These are phyloP conservation scores for Drosophila erecta DNA, from an alignment of 1,140 invertebrate genomes.

Conservation along the genomic window DNA sequence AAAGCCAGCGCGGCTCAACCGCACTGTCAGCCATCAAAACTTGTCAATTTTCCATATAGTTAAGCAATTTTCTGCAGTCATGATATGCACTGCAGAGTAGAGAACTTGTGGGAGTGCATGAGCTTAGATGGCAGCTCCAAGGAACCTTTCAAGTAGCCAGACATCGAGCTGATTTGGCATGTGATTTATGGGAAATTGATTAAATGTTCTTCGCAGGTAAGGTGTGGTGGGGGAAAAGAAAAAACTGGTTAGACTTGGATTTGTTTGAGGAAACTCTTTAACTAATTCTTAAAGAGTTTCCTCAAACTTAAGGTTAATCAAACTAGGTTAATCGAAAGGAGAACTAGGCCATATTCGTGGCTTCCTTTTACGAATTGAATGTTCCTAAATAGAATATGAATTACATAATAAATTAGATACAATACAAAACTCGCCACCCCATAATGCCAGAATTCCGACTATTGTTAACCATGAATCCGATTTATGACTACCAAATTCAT, in stretches of 20 bases:
- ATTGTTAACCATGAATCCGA: slow-evolving; percentile 14
- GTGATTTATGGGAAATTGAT: slow-evolving; percentile 77
- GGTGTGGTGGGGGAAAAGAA: neutral
- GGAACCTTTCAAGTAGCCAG: slow-evolving; percentile 35
- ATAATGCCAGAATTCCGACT: neutral
- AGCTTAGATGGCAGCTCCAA: slow-evolving; percentile 11
- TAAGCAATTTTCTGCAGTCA: slow-evolving; percentile 72
- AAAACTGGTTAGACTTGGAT: neutral
- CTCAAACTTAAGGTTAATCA: no score
- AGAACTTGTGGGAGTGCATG: slow-evolving; percentile 9
- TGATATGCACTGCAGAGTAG: slow-evolving; percentile 47
- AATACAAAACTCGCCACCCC: neutral
- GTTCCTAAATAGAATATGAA: no score
- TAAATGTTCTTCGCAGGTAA: slow-evolving; percentile 38
- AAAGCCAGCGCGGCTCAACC: slow-evolving; percentile 43
- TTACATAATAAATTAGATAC: neutral
- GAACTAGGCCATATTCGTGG: no score
- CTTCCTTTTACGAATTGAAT: no score
- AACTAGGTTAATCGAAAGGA: neutral
- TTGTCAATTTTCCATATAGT: slow-evolving; percentile 82
- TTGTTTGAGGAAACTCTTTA: neutral
- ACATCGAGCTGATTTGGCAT: slow-evolving; percentile 58
- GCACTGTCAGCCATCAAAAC: slow-evolving; percentile 76
- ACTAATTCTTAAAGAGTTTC: no score
- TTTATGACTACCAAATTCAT: slow-evolving; percentile 34